Evolutionary conservation across 2,113 vertebrate genomes (phyloP).

Genomic region (Coptodon rendalli): DNA sequence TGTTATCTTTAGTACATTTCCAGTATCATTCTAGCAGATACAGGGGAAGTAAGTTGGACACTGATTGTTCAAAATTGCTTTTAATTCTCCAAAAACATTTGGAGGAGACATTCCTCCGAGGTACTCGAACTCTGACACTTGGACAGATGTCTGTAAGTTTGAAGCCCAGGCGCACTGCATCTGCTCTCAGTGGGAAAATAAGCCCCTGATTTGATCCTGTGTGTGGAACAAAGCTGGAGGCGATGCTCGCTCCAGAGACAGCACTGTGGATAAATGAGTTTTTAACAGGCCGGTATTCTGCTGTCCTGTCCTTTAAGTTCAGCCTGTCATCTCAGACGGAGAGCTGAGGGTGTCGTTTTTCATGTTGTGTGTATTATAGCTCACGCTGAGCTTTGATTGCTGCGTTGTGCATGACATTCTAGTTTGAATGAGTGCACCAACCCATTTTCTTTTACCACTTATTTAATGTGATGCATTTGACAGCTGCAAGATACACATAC

Average conservation of each 20-base stretch:
- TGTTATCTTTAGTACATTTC: neutral
- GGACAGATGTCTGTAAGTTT: slow-evolving; percentile 43
- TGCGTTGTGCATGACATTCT: neutral
- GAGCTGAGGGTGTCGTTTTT: neutral
- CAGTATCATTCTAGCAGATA: neutral
- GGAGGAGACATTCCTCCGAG: slow-evolving; percentile 19
- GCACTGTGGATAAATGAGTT: slow-evolving; percentile 19
- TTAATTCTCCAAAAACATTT: neutral
- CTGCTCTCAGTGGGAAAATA: slow-evolving; percentile 27
- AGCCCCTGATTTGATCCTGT: slow-evolving; percentile 23
- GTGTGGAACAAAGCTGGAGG: slow-evolving; percentile 55
- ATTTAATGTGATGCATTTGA: neutral
- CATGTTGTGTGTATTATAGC: neutral
- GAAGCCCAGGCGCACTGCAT: slow-evolving; percentile 12
- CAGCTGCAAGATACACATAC: neutral
- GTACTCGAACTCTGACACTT: slow-evolving; percentile 40
- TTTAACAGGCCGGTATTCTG: neutral
- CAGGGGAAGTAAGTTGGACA: neutral
- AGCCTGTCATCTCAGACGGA: neutral
- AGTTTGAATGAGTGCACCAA: neutral
- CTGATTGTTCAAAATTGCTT: neutral
- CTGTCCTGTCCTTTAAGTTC: slow-evolving; percentile 5
- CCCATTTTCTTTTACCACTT: neutral
- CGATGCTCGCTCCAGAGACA: slow-evolving; percentile 29
- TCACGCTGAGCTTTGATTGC: neutral